Base-by-base conservation (phyloP, 1,140 invertebrate genomes). In the Drosophila sproati region DNA sequence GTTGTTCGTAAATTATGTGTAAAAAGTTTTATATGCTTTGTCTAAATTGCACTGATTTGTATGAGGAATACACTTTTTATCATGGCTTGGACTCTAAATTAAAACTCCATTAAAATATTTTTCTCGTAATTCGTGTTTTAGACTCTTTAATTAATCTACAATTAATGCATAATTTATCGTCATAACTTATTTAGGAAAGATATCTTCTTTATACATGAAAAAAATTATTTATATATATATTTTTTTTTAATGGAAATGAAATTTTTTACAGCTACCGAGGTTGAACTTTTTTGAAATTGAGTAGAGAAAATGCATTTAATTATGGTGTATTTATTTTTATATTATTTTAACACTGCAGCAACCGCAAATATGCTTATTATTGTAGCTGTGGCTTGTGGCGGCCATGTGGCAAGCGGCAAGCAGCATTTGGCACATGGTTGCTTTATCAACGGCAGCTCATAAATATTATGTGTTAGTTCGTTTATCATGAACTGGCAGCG, bases 401-500 rank as follows among this genome's bases (percentile, higher is more conserved):
- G 57, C 60, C 68, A 52, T 60, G 76, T 67, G 72, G 59, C 72
- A 39, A 32, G 48, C 61, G 66, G 69, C 71, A 64, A 50, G 52
- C 63, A 59, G 35, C 78, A 68, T 20, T n/a, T 70, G 72, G 48
- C 47, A 64, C 52, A 48, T 68, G 70, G 71, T 35, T 48, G 51
- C 28, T 73, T 63, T 63, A 64, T 71, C 66, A 72, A 60, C 61
- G 60, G 62, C 66, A 71, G 66, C 67, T 60, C 80, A 83, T 87
- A 83, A 87, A 88, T 88, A 76, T 78, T 72, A 72, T 72, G 71
- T 68, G 80, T 88, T 82, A 86, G 79, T 80, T 88, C 80, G 83
- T 87, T 87, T 80, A 83, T 88, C 72, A 87, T 80, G 10, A 73
- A 77, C 62, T 69, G 64, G 35, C 66, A 52, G 61, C 54, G 51